Base-by-base conservation (phyloP, 2,888 invertebrate species). In the Melikaiella ostensackeni region DNA sequence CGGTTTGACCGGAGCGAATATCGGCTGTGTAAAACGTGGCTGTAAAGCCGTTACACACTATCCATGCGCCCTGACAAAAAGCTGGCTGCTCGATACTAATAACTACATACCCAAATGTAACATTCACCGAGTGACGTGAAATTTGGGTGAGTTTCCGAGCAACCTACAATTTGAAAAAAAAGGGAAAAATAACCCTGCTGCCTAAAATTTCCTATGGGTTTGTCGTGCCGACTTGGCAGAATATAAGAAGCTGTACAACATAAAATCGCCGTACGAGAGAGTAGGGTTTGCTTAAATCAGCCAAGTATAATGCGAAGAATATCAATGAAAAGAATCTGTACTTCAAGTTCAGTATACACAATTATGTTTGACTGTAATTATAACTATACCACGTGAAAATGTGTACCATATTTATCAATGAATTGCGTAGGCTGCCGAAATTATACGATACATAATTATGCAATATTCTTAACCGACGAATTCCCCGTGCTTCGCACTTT, bases 31-130 rank as follows among this genome's bases (percentile, higher is more conserved):
- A 11, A 90, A 89, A 79, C 89, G 92, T 24, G 91, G 91, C 33
- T 92, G 92, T 81, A 90, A 89, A 81, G 89, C 88, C 57, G 88
- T 90, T 46, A 88, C 88, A 55, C 92, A 92, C 87, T 92, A 92
- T 84, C 92, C 91, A 24, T 92, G 92, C 83, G 92, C 92, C 16
- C 76, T 91, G 61, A 89, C 90, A 50, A 88, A 89, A 80, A 91
- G 91, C 77, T 92, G 92, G 92, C 86, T 89, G 33, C 85, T 91
- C 75, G 89, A 91, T 82, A 86, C 85, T 42, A 88, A 86, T 81
- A 88, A 90, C 79, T 91, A 89, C 82, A 90, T 91, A 86, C 90
- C 91, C 78, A 90, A 91, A 84, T 91, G 91, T 82, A 90, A 89
- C 77, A 83, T 88, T 78, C 91, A 91, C 83, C 88, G 88, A 84